Evolutionary conservation across 2,797 vertebrate genomes (phyloP), one percentile per base, ranked within the genome.

Genomic region (Lagodon rhomboides): DNA sequence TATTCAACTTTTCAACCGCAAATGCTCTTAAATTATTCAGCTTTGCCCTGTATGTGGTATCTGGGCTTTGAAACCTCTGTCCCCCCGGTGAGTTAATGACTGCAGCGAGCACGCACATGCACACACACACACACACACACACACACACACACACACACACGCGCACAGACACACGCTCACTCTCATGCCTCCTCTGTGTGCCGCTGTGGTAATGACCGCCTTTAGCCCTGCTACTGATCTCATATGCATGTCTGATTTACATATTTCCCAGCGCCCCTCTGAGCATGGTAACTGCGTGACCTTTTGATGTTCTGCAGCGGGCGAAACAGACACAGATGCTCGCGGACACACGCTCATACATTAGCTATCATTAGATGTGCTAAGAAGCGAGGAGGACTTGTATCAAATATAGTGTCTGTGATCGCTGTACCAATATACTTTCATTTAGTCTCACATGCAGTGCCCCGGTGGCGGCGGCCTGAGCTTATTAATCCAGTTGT

Each of bases 181-280:
- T 69, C 72, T 58, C 62, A 68, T 79, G 73, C 49, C 79, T 80
- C 75, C 60, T 75, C 86, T 56, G 85, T 83, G 83, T 77, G 91
- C 90, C 30, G 85, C 86, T 79, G 84, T 72, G 80, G 85, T 94
- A 92, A 91, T 92, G 94, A 93, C 84, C 66, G 90, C 92, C 90
- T 87, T 92, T 90, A 93, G 92, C 88, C 87, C 80, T 89, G 82
- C 89, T 76, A 87, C 90, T 92, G 86, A 93, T 91, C 91, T 92
- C 84, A 86, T 89, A 88, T 91, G 87, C 87, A 87, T 85, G 86
- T 89, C 83, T 85, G 73, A 93, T 93, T 91, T 91, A 85, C 93
- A 94, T 93, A 92, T 92, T 91, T 88, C 84, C 82, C 90, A 89
- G 87, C 85, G 64, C 67, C 89, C 90, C 90, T 86, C 85, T 84